A percentile compares a stretch with the other conserved stretches of the same genome.
Evolutionary conservation across 2,797 vertebrate genomes (phyloP).

Genomic region (Sus cebifrons): DNA sequence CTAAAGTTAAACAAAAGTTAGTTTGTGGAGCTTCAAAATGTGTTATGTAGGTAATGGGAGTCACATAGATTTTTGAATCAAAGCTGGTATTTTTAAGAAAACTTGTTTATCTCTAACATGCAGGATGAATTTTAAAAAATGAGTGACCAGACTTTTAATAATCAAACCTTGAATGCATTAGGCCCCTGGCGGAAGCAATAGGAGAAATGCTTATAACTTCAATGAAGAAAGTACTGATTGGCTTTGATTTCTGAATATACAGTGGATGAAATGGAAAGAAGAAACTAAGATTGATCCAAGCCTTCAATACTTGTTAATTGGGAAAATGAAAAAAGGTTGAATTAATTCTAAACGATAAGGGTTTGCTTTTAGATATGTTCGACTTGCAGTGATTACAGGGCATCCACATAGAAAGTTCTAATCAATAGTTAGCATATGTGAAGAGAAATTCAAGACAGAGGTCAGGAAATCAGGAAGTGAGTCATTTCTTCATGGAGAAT

Average conservation of each 20-base stretch:
- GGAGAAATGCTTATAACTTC: neutral
- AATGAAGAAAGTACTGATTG: slow-evolving; percentile 38
- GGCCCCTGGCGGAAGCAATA: neutral
- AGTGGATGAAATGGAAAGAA: neutral
- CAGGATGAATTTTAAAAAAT: neutral
- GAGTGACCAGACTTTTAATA: neutral
- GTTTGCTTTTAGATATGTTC: slow-evolving; percentile 62
- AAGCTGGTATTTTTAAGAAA: slow-evolving; percentile 29
- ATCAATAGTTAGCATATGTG: neutral
- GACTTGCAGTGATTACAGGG: slow-evolving; percentile 60
- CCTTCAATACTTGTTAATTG: slow-evolving; percentile 60
- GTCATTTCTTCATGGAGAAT: slow-evolving; percentile 17
- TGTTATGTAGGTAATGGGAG: neutral
- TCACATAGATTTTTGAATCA: neutral
- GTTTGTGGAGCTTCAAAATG: neutral
- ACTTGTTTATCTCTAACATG: neutral
- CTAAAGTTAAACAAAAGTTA: slow-evolving; percentile 3
- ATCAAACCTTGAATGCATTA: neutral
- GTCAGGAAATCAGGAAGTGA: slow-evolving; percentile 68
- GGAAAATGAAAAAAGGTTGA: slow-evolving; percentile 59
- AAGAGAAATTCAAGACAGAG: slow-evolving; percentile 57
- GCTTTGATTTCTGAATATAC: slow-evolving; percentile 23
- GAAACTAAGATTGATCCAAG: slow-evolving; percentile 17
- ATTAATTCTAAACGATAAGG: slow-evolving; percentile 70
- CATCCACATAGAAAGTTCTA: slow-evolving; percentile 46